These are phyloP conservation scores for Oscheius sp. DNA, from an alignment of 1,140 invertebrate genomes.

Conservation along the genomic window DNA sequence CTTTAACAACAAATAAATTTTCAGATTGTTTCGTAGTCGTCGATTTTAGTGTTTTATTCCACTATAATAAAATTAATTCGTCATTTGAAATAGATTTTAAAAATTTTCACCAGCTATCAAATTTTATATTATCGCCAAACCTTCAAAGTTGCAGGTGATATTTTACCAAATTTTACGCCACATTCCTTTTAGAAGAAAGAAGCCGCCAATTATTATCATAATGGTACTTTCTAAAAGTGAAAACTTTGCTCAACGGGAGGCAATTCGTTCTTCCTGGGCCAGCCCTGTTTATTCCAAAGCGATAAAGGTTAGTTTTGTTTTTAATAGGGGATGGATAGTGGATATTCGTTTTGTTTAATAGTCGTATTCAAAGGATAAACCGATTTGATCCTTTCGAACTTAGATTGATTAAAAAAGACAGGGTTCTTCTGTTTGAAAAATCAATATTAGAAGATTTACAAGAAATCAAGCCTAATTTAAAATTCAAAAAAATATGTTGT, in stretches of 20 bases:
- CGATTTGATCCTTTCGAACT: too few species aligned
- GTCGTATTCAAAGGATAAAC: too few species aligned
- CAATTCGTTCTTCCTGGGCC: background rate
- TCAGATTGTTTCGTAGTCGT: background rate
- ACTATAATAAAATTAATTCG: background rate
- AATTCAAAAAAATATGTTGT: background rate
- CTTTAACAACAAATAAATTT: too few species aligned
- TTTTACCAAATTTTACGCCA: background rate
- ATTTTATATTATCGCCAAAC: background rate
- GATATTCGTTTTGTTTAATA: too few species aligned
- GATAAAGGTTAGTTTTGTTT: background rate
- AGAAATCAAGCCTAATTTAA: too few species aligned
- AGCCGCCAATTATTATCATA: background rate
- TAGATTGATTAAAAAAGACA: too few species aligned
- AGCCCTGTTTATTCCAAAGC: background rate
- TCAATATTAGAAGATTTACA: too few species aligned
- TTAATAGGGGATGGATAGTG: too few species aligned
- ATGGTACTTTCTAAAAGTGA: background rate
- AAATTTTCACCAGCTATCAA: background rate
- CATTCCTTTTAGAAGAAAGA: background rate
- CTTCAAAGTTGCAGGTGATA: background rate
- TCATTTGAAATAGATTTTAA: background rate
- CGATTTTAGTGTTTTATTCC: background rate
- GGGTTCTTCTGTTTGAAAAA: too few species aligned
- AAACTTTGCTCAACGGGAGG: background rate